Evolutionary conservation across 2,797 vertebrate genomes (phyloP).

Genomic region (Lepilemur ruficaudatus): DNA sequence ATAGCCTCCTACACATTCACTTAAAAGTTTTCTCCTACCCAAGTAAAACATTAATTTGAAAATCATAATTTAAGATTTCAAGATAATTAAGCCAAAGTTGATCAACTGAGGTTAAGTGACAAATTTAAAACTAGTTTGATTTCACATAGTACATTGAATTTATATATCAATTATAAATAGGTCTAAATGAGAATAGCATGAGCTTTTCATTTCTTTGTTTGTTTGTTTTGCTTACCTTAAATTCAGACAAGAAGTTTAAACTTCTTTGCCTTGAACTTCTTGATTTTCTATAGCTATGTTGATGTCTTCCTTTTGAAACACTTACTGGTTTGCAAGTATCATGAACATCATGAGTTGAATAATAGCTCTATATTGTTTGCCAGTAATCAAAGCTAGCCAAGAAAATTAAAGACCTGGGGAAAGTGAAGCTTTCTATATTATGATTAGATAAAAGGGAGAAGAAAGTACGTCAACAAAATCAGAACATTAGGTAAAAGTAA

Average conservation of each 20-base stretch:
- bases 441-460: neutral
- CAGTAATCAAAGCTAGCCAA: neutral
- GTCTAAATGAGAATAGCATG: neutral
- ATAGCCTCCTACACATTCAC: neutral
- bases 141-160: neutral
- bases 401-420: neutral
- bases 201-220: neutral
- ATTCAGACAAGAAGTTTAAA: neutral
- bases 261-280: neutral
- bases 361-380: neutral
- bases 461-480: neutral
- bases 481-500: neutral
- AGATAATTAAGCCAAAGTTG: neutral
- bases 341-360: neutral
- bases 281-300: neutral
- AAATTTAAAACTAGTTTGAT: neutral
- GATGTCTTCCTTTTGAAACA: neutral
- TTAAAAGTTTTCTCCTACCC: neutral
- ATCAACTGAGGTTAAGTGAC: neutral
- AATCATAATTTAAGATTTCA: conserved; percentile 21
- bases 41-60: neutral
- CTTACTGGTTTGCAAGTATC: neutral
- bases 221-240: neutral
- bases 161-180: neutral
- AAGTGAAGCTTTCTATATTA: neutral